Conservation (phyloP, 2,797 vertebrate genomes). For the Oreochromis mossambicus region DNA sequence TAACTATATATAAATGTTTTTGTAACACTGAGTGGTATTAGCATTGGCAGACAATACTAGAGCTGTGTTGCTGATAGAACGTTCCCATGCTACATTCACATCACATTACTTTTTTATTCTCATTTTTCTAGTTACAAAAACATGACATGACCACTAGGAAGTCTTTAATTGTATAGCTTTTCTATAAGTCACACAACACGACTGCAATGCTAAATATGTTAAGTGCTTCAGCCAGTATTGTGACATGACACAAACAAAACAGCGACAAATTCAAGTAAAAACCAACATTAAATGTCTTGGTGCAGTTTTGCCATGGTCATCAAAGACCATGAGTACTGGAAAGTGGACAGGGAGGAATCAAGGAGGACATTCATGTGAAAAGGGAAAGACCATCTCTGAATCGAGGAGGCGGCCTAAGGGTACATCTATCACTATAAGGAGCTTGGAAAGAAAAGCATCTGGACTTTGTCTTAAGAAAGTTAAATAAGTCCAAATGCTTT, state of each 20-base stretch:
- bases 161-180: background rate
- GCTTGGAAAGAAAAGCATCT: background rate
- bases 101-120: background rate
- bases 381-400: background rate
- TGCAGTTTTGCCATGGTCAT: background rate
- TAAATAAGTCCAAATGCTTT: background rate
- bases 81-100: accelerated
- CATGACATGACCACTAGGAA: background rate
- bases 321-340: accelerated
- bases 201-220: background rate
- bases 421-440: background rate
- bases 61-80: background rate
- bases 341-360: background rate
- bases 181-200: background rate
- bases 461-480: background rate
- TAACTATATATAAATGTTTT: background rate
- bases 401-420: background rate
- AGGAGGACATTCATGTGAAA: background rate
- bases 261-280: accelerated
- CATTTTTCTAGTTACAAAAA: too few species aligned
- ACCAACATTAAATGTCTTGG: background rate
- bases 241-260: background rate
- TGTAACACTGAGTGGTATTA: background rate
- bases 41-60: background rate
- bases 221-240: background rate